Evolutionary conservation across 2,797 vertebrate genomes (phyloP).

Genomic region (Lagorchestes hirsutus): DNA sequence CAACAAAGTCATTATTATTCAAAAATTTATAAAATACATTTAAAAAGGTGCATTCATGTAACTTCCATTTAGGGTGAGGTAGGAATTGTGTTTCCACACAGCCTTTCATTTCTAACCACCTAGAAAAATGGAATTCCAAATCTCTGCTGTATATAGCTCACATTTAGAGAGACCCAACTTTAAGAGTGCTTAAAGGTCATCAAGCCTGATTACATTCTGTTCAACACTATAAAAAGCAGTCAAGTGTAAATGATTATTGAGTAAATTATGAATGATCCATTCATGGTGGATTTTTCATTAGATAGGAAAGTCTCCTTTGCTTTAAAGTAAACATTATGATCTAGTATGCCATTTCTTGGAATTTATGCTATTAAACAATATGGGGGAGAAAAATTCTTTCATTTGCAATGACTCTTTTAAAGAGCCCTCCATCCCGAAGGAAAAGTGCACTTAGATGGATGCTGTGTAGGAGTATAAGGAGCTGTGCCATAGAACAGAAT

Average conservation of each 20-base stretch:
- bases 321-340: slow-evolving; percentile 81
- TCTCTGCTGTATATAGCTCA: slow-evolving; percentile 77
- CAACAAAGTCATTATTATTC: neutral
- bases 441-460: slow-evolving; percentile 4
- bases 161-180: slow-evolving; percentile 80
- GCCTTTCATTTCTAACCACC: neutral
- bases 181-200: slow-evolving; percentile 87
- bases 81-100: neutral
- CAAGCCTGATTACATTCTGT: slow-evolving; percentile 82
- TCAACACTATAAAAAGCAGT: slow-evolving; percentile 78
- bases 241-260: slow-evolving; percentile 82
- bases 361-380: slow-evolving; percentile 70
- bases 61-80: neutral
- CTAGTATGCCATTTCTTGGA: slow-evolving; percentile 74
- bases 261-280: slow-evolving; percentile 82
- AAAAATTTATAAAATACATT: neutral
- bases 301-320: slow-evolving; percentile 76
- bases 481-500: neutral
- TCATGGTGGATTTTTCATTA: slow-evolving; percentile 81
- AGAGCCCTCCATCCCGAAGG: neutral
- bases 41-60: neutral
- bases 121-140: slow-evolving; percentile 63
- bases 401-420: slow-evolving; percentile 57
- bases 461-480: neutral
- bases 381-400: slow-evolving; percentile 59